Percentiles rank a stretch among this genome's conserved stretches.
These are phyloP conservation scores for Microplitis mediator DNA, from an alignment of 1,140 invertebrate species.

Conservation along the genomic window DNA sequence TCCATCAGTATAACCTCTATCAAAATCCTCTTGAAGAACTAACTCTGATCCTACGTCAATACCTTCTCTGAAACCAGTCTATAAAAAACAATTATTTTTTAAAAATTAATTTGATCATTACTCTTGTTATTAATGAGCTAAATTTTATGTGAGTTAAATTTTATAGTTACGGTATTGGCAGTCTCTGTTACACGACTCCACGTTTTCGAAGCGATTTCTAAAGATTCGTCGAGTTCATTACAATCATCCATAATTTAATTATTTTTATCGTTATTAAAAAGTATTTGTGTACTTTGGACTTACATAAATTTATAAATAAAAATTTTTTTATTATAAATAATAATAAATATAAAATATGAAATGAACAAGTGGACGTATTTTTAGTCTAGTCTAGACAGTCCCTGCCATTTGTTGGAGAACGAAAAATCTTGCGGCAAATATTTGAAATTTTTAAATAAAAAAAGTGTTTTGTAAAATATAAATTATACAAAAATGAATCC, in stretches of 20 bases:
- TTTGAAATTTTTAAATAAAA: no score
- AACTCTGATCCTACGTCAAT: slow-evolving; percentile 60
- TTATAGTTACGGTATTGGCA: slow-evolving; percentile 48
- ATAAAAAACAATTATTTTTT: slow-evolving; percentile 30
- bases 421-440: no score
- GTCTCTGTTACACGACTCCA: slow-evolving; percentile 47
- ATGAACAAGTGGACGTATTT: no score
- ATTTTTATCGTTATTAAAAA: no score
- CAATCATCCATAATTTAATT: slow-evolving; percentile 28
- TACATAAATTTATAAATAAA: no score
- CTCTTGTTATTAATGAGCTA: neutral
- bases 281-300: no score
- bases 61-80: slow-evolving; percentile 67
- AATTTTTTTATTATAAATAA: no score
- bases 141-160: neutral
- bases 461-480: no score
- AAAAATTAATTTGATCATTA: neutral
- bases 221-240: slow-evolving; percentile 39
- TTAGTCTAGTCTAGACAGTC: no score
- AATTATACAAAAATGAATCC: no score
- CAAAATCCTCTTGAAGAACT: slow-evolving; percentile 65
- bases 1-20: slow-evolving; percentile 65
- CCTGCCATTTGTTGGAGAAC: no score
- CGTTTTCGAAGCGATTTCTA: slow-evolving; percentile 46
- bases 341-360: no score